These are phyloP conservation scores for Parapsyche elsis DNA, from an alignment of 1,140 invertebrate species.

Conservation along the genomic window DNA sequence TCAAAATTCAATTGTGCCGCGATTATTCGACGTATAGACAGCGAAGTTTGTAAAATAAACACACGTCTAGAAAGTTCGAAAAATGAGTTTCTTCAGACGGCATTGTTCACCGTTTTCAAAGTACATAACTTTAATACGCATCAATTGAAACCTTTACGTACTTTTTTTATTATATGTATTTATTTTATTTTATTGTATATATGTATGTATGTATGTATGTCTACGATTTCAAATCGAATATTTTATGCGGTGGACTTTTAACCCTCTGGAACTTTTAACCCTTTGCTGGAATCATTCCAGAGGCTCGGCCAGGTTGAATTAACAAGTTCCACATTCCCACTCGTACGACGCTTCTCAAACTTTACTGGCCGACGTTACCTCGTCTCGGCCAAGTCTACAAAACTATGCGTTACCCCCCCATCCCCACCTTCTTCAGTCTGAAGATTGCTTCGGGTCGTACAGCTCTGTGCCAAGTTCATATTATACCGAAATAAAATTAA, in stretches of 20 bases:
- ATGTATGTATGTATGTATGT: no score
- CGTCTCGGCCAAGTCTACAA: not conserved
- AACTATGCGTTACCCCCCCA: constrained; percentile 33
- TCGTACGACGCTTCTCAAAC: not conserved
- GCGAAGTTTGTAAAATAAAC: no score
- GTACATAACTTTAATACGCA: no score
- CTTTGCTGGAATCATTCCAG: not conserved
- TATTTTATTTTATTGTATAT: no score
- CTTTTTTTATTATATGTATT: no score
- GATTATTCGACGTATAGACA: no score
- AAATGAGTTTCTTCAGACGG: not conserved
- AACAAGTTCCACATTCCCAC: constrained; percentile 15
- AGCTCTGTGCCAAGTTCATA: constrained; percentile 16
- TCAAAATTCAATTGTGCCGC: no score
- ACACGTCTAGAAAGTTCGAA: not conserved
- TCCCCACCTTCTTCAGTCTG: no score
- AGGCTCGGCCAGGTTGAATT: not conserved
- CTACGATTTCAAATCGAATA: no score
- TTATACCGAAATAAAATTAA: constrained; percentile 25
- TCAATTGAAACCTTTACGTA: no score
- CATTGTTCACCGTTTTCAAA: not conserved
- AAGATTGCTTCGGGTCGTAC: not conserved
- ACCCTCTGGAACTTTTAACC: not conserved
- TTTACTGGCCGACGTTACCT: not conserved
- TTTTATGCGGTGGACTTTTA: not conserved